phyloP scores from a whole-genome alignment of 2,113 vertebrate species.

The Gyps fulvus region DNA sequence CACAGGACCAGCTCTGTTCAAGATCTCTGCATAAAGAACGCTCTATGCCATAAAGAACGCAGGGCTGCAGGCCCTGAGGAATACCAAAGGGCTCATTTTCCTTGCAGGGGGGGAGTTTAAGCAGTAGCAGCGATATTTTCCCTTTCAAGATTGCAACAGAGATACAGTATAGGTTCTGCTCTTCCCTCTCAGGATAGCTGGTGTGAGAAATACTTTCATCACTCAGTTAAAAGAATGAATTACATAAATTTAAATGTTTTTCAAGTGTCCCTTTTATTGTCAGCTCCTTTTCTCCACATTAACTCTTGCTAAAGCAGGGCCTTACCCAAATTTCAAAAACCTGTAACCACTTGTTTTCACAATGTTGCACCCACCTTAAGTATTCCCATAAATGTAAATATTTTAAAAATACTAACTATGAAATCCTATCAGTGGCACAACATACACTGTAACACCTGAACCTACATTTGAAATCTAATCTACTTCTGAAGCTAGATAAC shows the following conservation, averaged over 20 bases:
- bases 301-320: neutral
- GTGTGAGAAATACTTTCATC: neutral
- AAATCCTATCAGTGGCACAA: neutral
- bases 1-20: slow-evolving; percentile 29
- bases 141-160: neutral
- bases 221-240: neutral
- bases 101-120: neutral
- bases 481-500: neutral
- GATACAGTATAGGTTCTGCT: neutral
- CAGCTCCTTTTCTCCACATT: neutral
- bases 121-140: neutral
- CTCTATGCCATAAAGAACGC: neutral
- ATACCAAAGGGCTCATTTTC: neutral
- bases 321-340: neutral
- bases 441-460: neutral
- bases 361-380: neutral
- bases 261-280: neutral
- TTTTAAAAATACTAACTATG: neutral
- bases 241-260: neutral
- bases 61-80: neutral
- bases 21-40: neutral
- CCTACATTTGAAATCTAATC: neutral
- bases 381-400: neutral
- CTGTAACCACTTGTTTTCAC: neutral
- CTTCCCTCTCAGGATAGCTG: neutral